Evolutionary conservation across 2,888 invertebrate genomes (phyloP), one percentile per base, ranked within the genome.

Genomic region (Electrophaes corylata): DNA sequence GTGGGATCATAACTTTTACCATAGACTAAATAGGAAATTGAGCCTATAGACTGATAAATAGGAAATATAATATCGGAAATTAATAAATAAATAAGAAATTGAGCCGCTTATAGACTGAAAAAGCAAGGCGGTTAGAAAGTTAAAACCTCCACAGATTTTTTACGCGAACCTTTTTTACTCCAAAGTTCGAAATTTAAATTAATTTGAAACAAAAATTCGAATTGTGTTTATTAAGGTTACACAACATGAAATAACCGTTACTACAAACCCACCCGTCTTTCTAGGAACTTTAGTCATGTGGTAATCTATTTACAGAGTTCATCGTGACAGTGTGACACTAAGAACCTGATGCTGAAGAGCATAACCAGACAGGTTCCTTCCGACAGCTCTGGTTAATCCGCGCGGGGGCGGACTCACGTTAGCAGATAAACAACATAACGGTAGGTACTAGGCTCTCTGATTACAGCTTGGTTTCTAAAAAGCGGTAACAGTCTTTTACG

Each of bases 401-500:
- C 11, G 64, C 65, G 65, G 61, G 61, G 66, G 67, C 62, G 65
- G 60, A 46, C 55, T 46, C 40, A 40, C 54, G 57, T 60, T 62
- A 48, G 62, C 62, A 55, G 64, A 60, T 64, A 63, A 60, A 60
- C 57, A 59, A 56, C 55, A 49, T 67, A 67, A 63, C 66, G 65
- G 66, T 40, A 20, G 65, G 66, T 40, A 20, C 53, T 33, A 29
- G 39, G 44, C 52, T 59, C 31, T 44, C 10, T n/a, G 55, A 56
- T 61, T 60, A 64, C 12, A 16, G 4, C 12, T 8, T 12, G 11
- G 40, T 14, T n/a, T 19, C 14, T 39, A 29, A 49, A 11, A n/a
- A 23, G 16, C 23, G 16, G 10, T 3, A 39, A 8, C 35, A 14
- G 35, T 10, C 2, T 29, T 29, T 29, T 10, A 29, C 26, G 26